Evolutionary conservation across 1,140 invertebrate genomes (phyloP).

Genomic region (Cydia splendana): DNA sequence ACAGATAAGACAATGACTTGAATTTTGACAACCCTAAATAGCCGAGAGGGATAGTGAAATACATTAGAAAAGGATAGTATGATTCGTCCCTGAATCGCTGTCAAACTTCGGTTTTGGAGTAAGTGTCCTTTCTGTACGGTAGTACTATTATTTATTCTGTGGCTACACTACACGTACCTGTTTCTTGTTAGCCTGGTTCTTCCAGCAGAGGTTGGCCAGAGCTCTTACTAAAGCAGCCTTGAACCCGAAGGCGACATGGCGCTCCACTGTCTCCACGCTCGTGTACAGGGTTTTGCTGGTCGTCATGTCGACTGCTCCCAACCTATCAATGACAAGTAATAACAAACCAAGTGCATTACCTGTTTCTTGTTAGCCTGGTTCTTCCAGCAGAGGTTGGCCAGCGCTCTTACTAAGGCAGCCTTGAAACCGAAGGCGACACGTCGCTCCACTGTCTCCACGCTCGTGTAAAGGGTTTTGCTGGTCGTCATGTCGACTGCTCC

Average conservation of each 20-base stretch:
- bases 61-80: too few relatives aligned
- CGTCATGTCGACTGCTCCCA: conserved; percentile 71
- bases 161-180: conserved; percentile 78
- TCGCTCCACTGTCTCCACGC: conserved; percentile 72
- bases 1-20: too few relatives aligned
- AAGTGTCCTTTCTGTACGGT: too few relatives aligned
- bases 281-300: conserved; percentile 66
- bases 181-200: conserved; percentile 84
- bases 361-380: conserved; percentile 84
- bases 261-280: conserved; percentile 71
- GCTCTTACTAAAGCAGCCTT: conserved; percentile 86
- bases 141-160: too few relatives aligned
- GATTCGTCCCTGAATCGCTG: too few relatives aligned
- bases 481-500: conserved; percentile 71
- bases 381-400: conserved; percentile 87
- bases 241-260: conserved; percentile 83
- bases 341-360: too few relatives aligned
- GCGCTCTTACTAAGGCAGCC: conserved; percentile 83
- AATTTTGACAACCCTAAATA: too few relatives aligned
- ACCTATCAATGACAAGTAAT: conserved; percentile 44
- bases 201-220: conserved; percentile 86
- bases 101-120: too few relatives aligned
- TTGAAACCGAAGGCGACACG: conserved; percentile 86
- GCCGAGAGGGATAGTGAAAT: too few relatives aligned
- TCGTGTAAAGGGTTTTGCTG: conserved; percentile 62